phyloP scores from a whole-genome alignment of 2,888 invertebrate genomes.

The Netelia melanura region DNA sequence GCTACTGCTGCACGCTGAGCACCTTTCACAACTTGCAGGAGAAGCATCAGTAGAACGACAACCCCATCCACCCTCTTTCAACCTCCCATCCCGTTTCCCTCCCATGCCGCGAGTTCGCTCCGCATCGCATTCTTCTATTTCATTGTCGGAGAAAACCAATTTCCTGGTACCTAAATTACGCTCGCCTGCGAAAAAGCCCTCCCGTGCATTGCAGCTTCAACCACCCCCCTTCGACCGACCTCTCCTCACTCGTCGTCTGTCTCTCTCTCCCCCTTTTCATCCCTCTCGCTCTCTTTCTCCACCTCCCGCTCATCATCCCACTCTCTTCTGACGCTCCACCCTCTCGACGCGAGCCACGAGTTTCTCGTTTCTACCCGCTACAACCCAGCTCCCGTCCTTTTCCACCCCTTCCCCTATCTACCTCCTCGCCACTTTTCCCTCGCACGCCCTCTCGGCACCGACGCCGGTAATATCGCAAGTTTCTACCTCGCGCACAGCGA shows the following conservation, averaged over 20 bases:
- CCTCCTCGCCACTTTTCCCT: slow-evolving; percentile 19
- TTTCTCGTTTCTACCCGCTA: slow-evolving; percentile 57
- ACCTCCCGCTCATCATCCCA: slow-evolving; percentile 8
- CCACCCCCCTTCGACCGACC: slow-evolving; percentile 28
- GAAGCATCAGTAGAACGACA: slow-evolving; percentile 60
- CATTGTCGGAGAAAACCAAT: slow-evolving; percentile 85
- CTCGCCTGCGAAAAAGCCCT: slow-evolving; percentile 82
- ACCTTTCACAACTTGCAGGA: slow-evolving; percentile 41
- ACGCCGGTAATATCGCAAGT: slow-evolving; percentile 83
- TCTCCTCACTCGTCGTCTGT: slow-evolving; percentile 16
- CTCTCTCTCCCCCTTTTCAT: slow-evolving; percentile 28
- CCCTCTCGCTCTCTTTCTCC: slow-evolving; percentile 41
- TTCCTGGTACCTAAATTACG: slow-evolving; percentile 85
- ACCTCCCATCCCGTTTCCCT: slow-evolving; percentile 32
- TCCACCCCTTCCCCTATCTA: too few relatives aligned
- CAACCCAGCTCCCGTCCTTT: slow-evolving; percentile 31
- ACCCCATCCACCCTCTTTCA: slow-evolving; percentile 35
- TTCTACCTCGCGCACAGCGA: slow-evolving; percentile 76
- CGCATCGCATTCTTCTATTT: slow-evolving; percentile 85
- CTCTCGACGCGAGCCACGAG: slow-evolving; percentile 51
- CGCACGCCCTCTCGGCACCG: slow-evolving; percentile 52
- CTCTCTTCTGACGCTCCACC: background rate
- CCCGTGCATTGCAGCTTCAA: slow-evolving; percentile 45
- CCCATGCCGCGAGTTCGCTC: slow-evolving; percentile 67
- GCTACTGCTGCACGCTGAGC: slow-evolving; percentile 5